phyloP scores from a whole-genome alignment of 1,140 invertebrate species.

The fruit fly (Drosophila melanogaster) region Release_6_plus_ISO1_MT NT_037436.4:10775501-10776000 shows the following conservation, averaged over 20 bases:
- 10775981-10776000: conserved; percentile 35
- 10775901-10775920: conserved; percentile 82
- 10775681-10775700: not conserved
- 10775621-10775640: conserved; percentile 45
- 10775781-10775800: conserved; percentile 43
- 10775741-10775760: conserved; percentile 46
- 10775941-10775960: conserved; percentile 77
- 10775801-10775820: conserved; percentile 60
- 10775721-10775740: conserved; percentile 8
- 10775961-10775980: conserved; percentile 60
- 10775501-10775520: conserved; percentile 53
- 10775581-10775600: conserved; percentile 68
- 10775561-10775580: conserved; percentile 61
- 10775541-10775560: not conserved
- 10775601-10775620: not conserved
- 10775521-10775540: conserved; percentile 5
- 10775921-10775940: conserved; percentile 82
- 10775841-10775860: conserved; percentile 58
- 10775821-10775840: conserved; percentile 73
- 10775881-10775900: conserved; percentile 82
- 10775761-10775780: conserved; percentile 47
- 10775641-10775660: conserved; percentile 66
- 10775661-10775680: conserved; percentile 76
- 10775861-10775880: conserved; percentile 61
- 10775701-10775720: too few relatives aligned